These are phyloP conservation scores for Orussus abietinus DNA, from an alignment of 1,140 invertebrate species.

Conservation along the genomic window DNA sequence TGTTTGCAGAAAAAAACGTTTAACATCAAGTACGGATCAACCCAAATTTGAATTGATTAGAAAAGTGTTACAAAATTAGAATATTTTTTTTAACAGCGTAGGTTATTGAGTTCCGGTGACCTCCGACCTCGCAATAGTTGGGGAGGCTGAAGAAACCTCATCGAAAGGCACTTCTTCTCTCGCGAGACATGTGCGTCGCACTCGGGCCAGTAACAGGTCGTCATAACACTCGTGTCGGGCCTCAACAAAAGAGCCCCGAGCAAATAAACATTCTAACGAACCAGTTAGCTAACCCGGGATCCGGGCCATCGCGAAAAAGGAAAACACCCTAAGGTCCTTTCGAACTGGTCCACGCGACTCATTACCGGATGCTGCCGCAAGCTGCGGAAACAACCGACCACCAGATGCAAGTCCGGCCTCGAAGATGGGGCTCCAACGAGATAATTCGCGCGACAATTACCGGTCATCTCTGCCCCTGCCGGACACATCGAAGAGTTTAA, in stretches of 20 bases:
- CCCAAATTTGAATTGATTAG: no score
- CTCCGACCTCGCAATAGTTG: no score
- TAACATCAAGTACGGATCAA: no score
- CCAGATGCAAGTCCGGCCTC: slow-evolving; percentile 22
- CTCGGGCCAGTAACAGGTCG: slow-evolving; percentile 43
- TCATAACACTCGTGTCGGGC: slow-evolving; percentile 44
- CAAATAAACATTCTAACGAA: slow-evolving; percentile 55
- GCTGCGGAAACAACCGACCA: slow-evolving; percentile 39
- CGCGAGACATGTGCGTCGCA: slow-evolving; percentile 22
- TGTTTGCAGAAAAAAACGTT: no score
- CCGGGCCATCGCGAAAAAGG: slow-evolving; percentile 26
- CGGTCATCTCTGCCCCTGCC: not conserved
- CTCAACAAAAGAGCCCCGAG: slow-evolving; percentile 45
- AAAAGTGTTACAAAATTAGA: no score
- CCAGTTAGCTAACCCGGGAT: slow-evolving; percentile 49
- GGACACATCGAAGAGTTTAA: slow-evolving; percentile 2
- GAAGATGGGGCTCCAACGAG: no score
- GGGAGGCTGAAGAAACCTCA: no score
- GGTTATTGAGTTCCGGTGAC: no score
- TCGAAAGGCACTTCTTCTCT: not conserved
- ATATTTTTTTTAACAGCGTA: no score
- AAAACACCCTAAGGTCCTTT: slow-evolving; percentile 33
- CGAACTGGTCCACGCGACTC: slow-evolving; percentile 26
- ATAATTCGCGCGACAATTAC: slow-evolving; percentile 26
- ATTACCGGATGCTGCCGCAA: slow-evolving; percentile 14